These are phyloP conservation scores for Oryzias javanicus DNA, from an alignment of 2,113 vertebrate species.

Conservation along the genomic window DNA sequence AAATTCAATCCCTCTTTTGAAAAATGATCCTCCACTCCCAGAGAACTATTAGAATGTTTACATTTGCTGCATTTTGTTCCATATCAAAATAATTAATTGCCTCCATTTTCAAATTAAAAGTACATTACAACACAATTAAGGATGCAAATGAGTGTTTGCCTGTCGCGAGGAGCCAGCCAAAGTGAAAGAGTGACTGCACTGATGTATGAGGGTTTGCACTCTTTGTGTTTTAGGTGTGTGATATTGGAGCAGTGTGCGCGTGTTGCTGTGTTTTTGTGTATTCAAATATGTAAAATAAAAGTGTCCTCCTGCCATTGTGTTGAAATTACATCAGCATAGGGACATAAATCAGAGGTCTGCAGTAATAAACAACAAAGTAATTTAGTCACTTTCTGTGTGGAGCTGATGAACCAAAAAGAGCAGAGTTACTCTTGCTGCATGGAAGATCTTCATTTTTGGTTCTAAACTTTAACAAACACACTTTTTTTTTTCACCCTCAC, in stretches of 20 bases:
- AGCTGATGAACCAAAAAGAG: constrained; percentile 49
- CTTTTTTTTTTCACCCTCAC: constrained; percentile 10
- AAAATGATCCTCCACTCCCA: constrained; percentile 72
- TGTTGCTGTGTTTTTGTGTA: constrained; percentile 30
- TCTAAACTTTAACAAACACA: constrained; percentile 29
- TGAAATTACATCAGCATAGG: constrained; percentile 61
- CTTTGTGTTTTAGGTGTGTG: constrained; percentile 63
- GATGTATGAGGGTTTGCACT: constrained; percentile 62
- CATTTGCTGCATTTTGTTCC: constrained; percentile 79
- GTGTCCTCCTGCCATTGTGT: constrained; percentile 38
- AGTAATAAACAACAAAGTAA: constrained; percentile 67
- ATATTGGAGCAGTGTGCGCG: constrained; percentile 54
- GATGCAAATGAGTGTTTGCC: constrained; percentile 77
- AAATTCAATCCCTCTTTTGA: constrained; percentile 75
- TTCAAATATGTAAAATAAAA: constrained; percentile 18
- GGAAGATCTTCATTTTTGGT: constrained; percentile 27
- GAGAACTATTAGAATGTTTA: constrained; percentile 83
- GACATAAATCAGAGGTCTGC: constrained; percentile 62
- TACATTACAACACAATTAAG: constrained; percentile 83
- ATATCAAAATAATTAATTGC: constrained; percentile 82
- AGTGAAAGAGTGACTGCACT: constrained; percentile 65
- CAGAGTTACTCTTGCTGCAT: constrained; percentile 42
- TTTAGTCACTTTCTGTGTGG: constrained; percentile 60
- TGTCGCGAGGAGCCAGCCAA: constrained; percentile 62
- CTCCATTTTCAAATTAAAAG: constrained; percentile 81